Evolutionary conservation across 2,888 invertebrate genomes (phyloP).

Genomic region (Hyles lineata): DNA sequence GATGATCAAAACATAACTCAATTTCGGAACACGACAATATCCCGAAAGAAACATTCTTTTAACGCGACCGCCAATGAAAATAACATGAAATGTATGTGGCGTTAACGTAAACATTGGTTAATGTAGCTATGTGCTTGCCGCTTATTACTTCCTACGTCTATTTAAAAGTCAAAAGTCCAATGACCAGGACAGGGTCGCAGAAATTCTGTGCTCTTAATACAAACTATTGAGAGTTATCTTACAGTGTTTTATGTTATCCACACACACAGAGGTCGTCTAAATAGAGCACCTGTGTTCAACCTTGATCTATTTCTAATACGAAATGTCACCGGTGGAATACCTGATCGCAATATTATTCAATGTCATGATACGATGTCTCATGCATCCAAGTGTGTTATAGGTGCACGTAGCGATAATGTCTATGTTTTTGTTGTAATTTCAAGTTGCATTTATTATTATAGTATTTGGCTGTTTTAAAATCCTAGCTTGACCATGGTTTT

Average conservation of each 20-base stretch:
- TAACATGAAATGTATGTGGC: slow-evolving; percentile 59
- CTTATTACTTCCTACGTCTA: slow-evolving; percentile 69
- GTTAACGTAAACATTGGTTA: slow-evolving; percentile 66
- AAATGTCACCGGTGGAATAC: background rate
- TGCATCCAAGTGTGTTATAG: background rate
- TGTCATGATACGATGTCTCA: background rate
- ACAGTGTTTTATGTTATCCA: too few relatives aligned
- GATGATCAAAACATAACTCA: background rate
- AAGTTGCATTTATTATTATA: background rate
- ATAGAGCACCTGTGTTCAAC: background rate
- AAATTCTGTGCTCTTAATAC: background rate
- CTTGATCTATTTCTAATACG: slow-evolving; percentile 3
- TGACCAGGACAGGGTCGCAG: background rate
- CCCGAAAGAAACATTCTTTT: background rate
- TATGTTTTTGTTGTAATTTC: background rate
- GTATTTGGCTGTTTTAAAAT: too few relatives aligned
- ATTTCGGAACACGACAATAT: background rate
- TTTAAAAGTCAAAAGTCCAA: slow-evolving; percentile 43
- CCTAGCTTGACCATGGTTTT: too few relatives aligned
- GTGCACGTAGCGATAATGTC: background rate
- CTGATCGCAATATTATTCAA: background rate
- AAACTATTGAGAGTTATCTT: slow-evolving; percentile 24
- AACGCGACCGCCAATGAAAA: slow-evolving; percentile 37
- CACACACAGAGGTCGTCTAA: background rate
- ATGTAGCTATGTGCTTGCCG: slow-evolving; percentile 52